These are phyloP conservation scores for Morone chrysops DNA, from an alignment of 2,113 vertebrate genomes.

Conservation along the genomic window DNA sequence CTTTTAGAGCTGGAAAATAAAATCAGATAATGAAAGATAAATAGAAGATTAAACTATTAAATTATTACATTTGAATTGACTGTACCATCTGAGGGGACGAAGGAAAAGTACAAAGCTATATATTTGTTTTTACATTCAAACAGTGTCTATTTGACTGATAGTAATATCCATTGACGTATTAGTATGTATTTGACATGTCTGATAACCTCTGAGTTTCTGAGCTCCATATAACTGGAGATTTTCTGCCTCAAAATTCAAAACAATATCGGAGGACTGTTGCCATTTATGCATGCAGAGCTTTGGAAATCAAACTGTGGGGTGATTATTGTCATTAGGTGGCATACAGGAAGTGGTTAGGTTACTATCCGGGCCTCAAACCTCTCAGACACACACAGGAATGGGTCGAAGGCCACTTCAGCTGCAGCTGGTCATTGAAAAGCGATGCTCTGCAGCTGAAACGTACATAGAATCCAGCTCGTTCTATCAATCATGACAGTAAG, in stretches of 20 bases:
- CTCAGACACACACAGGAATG: constrained; percentile 44
- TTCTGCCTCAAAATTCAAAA: not conserved
- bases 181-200: not conserved
- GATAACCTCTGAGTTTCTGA: not conserved
- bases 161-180: not conserved
- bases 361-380: constrained; percentile 56
- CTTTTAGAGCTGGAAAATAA: no score
- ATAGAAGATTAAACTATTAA: not conserved
- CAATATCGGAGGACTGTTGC: not conserved
- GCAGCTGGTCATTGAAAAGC: constrained; percentile 72
- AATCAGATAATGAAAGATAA: not conserved
- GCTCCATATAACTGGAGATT: not conserved
- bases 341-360: constrained; percentile 60
- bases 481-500: constrained; percentile 35
- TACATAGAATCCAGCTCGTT: constrained; percentile 25
- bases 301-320: constrained; percentile 35
- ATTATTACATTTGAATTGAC: no score
- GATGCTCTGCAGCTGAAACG: constrained; percentile 54
- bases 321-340: constrained; percentile 53
- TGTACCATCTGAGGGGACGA: not conserved
- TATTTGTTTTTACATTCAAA: not conserved
- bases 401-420: constrained; percentile 72
- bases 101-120: not conserved
- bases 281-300: constrained; percentile 22
- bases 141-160: not conserved